Percentiles rank a stretch among this genome's conserved stretches.
phyloP scores from a whole-genome alignment of 2,888 invertebrate species.

The Cephus sareptanus region DNA sequence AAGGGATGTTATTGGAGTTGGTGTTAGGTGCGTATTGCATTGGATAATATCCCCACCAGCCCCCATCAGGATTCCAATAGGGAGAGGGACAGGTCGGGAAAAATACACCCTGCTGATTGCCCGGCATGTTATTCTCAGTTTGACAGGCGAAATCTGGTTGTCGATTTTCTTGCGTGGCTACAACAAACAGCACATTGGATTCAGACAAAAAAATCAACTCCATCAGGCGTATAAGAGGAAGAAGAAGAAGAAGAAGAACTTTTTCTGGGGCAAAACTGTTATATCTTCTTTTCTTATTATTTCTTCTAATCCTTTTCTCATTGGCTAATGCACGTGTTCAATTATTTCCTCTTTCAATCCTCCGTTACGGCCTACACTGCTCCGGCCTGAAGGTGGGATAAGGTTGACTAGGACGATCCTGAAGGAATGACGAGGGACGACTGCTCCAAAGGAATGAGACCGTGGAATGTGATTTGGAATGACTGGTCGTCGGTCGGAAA shows the following conservation, averaged over 20 bases:
- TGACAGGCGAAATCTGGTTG: constrained; percentile 55
- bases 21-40: constrained; percentile 28
- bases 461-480: too few relatives aligned
- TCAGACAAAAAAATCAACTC: constrained; percentile 43
- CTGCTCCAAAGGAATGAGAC: too few relatives aligned
- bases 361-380: background rate
- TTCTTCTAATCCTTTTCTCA: constrained; percentile 5
- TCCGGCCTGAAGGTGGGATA: background rate
- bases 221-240: background rate
- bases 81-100: constrained; percentile 32
- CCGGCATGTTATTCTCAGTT: constrained; percentile 56
- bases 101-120: constrained; percentile 55
- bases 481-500: too few relatives aligned
- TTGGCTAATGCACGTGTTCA: too few relatives aligned
- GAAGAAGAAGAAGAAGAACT: background rate
- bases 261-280: background rate
- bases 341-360: background rate
- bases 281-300: background rate
- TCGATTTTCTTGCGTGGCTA: constrained; percentile 62
- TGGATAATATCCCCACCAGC: constrained; percentile 50
- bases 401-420: background rate
- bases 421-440: background rate
- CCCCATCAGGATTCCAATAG: constrained; percentile 44
- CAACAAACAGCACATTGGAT: constrained; percentile 64
- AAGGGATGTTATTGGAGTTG: constrained; percentile 18